Percentiles rank a stretch among this genome's conserved stretches.
Evolutionary conservation across 64 coral and sea anemone species (phyloP).

Genomic region (Cladopsammia gracilis): DNA sequence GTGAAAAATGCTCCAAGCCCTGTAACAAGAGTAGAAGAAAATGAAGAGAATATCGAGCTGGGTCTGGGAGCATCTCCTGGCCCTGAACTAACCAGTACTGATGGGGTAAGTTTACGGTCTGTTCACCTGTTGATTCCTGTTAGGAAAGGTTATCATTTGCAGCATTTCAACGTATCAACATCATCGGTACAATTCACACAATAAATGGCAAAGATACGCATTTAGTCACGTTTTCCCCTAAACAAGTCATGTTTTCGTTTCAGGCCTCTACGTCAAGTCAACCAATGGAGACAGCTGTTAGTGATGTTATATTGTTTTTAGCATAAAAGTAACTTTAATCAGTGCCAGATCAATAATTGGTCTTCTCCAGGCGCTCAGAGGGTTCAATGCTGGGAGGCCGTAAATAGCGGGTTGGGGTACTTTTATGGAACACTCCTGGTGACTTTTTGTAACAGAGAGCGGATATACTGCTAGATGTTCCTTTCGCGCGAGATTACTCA

Average conservation of each 20-base stretch:
- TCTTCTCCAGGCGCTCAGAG: too few species aligned
- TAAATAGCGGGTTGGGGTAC: too few species aligned
- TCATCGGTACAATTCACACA: too few species aligned
- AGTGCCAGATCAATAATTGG: too few species aligned
- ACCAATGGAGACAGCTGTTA: not conserved
- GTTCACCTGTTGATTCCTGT: not conserved
- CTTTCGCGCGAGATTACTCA: too few species aligned
- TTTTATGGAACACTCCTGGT: too few species aligned
- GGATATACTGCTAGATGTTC: too few species aligned
- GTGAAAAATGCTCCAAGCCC: not conserved
- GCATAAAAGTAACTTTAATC: not conserved
- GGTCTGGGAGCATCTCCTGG: not conserved
- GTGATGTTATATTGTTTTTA: not conserved
- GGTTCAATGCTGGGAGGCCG: too few species aligned
- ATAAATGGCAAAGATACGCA: too few species aligned
- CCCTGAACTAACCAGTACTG: not conserved
- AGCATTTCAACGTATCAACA: too few species aligned
- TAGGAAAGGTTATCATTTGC: not conserved
- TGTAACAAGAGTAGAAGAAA: not conserved
- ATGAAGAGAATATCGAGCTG: not conserved
- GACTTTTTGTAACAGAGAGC: too few species aligned
- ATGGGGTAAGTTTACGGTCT: slow-evolving; percentile 10
- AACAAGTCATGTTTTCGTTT: not conserved
- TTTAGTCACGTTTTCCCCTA: too few species aligned
- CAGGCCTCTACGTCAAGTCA: slow-evolving; percentile 26